These are phyloP conservation scores for Machaerirhynchus nigripectus DNA, from an alignment of 2,113 vertebrate species.

Conservation along the genomic window DNA sequence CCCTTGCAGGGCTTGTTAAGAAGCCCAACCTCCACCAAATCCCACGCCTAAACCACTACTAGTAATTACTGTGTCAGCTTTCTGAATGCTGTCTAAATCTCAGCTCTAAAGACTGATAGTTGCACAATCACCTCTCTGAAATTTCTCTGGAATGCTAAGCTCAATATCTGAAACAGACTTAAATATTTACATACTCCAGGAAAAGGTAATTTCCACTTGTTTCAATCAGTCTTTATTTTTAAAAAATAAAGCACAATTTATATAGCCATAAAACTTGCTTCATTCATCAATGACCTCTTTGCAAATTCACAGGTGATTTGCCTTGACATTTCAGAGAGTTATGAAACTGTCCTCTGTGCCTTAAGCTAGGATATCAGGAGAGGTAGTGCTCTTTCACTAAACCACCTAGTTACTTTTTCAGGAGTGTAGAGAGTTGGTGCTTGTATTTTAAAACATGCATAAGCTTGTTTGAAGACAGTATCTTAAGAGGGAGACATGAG, in stretches of 20 bases:
- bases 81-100: slow-evolving; percentile 52
- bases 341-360: slow-evolving; percentile 59
- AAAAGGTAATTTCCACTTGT: slow-evolving; percentile 67
- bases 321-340: slow-evolving; percentile 44
- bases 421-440: neutral
- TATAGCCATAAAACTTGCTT: slow-evolving; percentile 32
- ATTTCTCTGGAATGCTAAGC: slow-evolving; percentile 56
- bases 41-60: slow-evolving; percentile 54
- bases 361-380: neutral
- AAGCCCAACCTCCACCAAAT: slow-evolving; percentile 68
- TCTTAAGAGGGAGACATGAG: neutral
- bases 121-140: slow-evolving; percentile 49
- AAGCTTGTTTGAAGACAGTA: neutral
- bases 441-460: neutral
- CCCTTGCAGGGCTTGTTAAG: slow-evolving; percentile 37
- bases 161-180: slow-evolving; percentile 39
- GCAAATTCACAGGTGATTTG: slow-evolving; percentile 65
- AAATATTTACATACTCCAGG: slow-evolving; percentile 61
- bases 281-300: slow-evolving; percentile 63
- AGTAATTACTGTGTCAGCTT: slow-evolving; percentile 66
- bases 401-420: neutral
- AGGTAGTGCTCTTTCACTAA: neutral
- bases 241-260: slow-evolving; percentile 33
- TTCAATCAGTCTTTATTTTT: slow-evolving; percentile 47
- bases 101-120: slow-evolving; percentile 50